Evolutionary conservation across 2,888 invertebrate species (phyloP), one percentile per base, ranked within the genome.

Genomic region (Smittia sp.): DNA sequence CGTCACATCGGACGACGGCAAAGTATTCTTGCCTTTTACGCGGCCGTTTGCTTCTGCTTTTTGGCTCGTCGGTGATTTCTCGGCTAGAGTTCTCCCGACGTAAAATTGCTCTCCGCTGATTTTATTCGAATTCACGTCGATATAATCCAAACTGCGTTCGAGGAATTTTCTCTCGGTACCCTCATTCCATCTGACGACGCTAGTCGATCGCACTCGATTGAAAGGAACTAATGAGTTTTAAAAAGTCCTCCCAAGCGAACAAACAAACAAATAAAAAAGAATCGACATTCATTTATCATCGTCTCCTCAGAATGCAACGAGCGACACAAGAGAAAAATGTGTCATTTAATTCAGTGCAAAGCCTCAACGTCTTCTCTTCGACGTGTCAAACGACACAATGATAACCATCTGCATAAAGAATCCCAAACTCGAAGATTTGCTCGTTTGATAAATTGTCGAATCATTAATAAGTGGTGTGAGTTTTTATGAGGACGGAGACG

Each of bases 381-480:
- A 58, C 32, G 54, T 70, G 69, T 54, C 69, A 70, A 70, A 70
- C 24, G 69, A 70, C 46, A 27, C 22, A 32, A 18, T 39, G 54
- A 70, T 70, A 72, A 72, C 32, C 72, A 72, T 72, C 72, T 72
- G 72, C 72, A 72, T 72, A 72, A 72, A 54, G 58, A 25, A 27
- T 15, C 15, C 24, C 11, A 39, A 68, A 9, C 58, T 58, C 22
- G 22, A 54, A 58, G 58, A 58, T 20, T 46, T 67, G 46, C 46
- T 27, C 15, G 25, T 69, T 52, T 73, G 73, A 73, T 73, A 73
- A 73, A 73, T 73, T 73, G 73, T 65, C 46, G 52, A 46, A 73
- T 73, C 73, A 73, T 73, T 73, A 73, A 65, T 73, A 73, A 73
- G 72, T 72, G 62, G 62, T 72, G 62, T 62, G 72, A 70, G 13